Evolutionary conservation across 2,888 invertebrate species (phyloP).

Genomic region (Rotaria macrura): DNA sequence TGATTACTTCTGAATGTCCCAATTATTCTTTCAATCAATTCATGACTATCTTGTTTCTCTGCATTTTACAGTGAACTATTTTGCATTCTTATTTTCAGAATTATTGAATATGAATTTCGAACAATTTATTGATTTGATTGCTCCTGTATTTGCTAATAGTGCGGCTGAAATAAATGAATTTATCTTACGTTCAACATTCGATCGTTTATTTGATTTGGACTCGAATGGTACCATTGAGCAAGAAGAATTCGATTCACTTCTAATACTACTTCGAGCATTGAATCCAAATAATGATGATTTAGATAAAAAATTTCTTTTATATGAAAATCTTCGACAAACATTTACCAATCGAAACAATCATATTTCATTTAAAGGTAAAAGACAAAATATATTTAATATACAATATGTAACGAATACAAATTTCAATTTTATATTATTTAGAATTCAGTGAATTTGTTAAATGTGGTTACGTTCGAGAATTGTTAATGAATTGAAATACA

Average conservation of each 20-base stretch:
- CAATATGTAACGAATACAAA: background rate
- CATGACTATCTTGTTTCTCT: too few relatives aligned
- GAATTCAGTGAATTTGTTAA: slow-evolving; percentile 5
- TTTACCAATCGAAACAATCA: background rate
- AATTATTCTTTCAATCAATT: too few relatives aligned
- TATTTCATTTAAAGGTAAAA: slow-evolving; percentile 9
- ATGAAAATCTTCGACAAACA: background rate
- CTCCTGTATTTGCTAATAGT: background rate
- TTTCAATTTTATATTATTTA: background rate
- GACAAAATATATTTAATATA: too few relatives aligned
- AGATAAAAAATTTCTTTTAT: background rate
- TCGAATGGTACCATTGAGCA: background rate
- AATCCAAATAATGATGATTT: background rate
- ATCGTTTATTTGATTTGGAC: background rate
- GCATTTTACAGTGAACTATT: too few relatives aligned
- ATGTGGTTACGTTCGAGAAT: slow-evolving; percentile 1
- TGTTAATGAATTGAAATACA: background rate
- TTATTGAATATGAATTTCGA: slow-evolving; percentile 11
- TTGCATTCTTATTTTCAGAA: background rate
- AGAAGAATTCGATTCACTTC: slow-evolving; percentile 3
- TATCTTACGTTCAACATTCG: background rate
- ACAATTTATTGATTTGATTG: slow-evolving; percentile 17
- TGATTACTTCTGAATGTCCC: too few relatives aligned
- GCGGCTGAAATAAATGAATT: background rate
- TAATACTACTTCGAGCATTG: background rate